phyloP scores from a whole-genome alignment of 2,888 invertebrate species.

The Parnassius orleans region DNA sequence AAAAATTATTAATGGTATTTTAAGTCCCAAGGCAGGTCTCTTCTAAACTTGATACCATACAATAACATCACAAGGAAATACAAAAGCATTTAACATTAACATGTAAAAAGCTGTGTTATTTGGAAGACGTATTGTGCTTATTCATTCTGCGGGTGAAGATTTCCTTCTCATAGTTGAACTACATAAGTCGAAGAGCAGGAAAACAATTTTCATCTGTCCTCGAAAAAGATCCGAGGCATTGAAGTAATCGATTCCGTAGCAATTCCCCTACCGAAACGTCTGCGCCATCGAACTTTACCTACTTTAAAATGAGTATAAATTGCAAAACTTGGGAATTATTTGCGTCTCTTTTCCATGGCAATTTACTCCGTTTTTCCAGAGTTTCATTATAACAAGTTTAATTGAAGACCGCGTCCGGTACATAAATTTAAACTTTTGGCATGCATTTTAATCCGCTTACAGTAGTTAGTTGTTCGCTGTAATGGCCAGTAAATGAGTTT shows the following conservation, averaged over 20 bases:
- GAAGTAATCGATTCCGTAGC: constrained; percentile 48
- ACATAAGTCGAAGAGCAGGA: neutral
- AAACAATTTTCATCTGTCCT: constrained; percentile 15
- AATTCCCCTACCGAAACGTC: constrained; percentile 45
- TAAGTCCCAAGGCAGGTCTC: too few relatives aligned
- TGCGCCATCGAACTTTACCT: constrained; percentile 59
- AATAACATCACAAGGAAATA: too few relatives aligned
- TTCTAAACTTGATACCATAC: too few relatives aligned
- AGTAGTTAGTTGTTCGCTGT: constrained; percentile 57
- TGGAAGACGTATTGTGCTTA: neutral
- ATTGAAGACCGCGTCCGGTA: constrained; percentile 75
- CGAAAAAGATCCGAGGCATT: constrained; percentile 20
- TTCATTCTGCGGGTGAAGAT: constrained; percentile 8
- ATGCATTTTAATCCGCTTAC: constrained; percentile 75
- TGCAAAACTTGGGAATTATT: constrained; percentile 73
- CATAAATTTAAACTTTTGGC: constrained; percentile 76
- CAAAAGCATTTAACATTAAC: too few relatives aligned
- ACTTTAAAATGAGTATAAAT: constrained; percentile 71
- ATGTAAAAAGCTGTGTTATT: too few relatives aligned
- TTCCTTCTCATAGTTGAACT: constrained; percentile 1
- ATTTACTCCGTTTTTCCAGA: constrained; percentile 69
- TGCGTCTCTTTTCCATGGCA: constrained; percentile 59
- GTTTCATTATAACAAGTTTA: constrained; percentile 76
- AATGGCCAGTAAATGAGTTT: constrained; percentile 67
- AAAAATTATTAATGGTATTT: too few relatives aligned